Conservation (phyloP, 2,113 vertebrate species). For the Corvus hawaiiensis region DNA sequence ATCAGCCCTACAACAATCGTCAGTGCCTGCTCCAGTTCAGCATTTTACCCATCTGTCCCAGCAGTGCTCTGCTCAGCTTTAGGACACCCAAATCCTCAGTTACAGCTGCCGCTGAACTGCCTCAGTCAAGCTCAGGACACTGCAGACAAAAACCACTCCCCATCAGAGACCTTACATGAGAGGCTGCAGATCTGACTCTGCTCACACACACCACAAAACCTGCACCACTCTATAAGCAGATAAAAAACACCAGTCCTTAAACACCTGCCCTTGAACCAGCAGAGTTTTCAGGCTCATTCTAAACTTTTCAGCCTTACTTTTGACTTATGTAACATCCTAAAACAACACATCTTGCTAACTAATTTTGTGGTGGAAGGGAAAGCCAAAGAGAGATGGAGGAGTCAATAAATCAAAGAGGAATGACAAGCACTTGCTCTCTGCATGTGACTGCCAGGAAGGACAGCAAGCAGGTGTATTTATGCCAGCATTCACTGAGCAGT, state of each 20-base stretch:
- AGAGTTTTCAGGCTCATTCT: background rate
- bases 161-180: background rate
- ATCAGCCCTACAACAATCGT: background rate
- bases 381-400: background rate
- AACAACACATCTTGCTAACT: background rate
- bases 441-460: background rate
- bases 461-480: background rate
- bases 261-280: background rate
- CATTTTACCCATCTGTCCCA: rapidly evolving
- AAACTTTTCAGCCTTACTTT: background rate
- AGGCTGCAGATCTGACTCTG: background rate
- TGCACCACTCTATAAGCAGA: background rate
- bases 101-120: background rate
- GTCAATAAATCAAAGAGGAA: background rate
- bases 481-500: background rate
- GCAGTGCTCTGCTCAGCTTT: background rate
- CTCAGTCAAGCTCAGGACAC: background rate
- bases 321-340: background rate
- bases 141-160: background rate
- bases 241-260: background rate
- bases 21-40: background rate
- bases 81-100: background rate
- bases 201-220: background rate
- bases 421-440: background rate
- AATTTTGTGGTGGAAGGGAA: background rate